These are phyloP conservation scores for Myrmecobius fasciatus DNA, from an alignment of 2,113 vertebrate species.

Conservation along the genomic window DNA sequence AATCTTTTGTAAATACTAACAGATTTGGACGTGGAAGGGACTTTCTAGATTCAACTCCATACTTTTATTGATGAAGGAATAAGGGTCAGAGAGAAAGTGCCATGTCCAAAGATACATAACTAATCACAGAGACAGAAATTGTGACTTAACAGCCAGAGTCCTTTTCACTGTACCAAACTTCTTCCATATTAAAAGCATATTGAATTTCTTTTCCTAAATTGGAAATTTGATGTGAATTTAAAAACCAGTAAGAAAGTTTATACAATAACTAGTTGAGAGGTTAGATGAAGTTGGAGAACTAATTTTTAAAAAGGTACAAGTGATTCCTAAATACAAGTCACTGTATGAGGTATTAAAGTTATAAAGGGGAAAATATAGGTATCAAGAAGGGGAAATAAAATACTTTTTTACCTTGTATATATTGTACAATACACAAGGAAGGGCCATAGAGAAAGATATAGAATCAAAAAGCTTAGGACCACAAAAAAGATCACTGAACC, in stretches of 20 bases:
- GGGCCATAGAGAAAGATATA: not conserved
- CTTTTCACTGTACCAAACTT: not conserved
- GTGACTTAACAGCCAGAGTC: not conserved
- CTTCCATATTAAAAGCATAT: not conserved
- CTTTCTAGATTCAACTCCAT: not conserved
- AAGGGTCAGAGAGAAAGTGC: not conserved
- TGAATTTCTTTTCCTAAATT: not conserved
- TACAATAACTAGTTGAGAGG: not conserved
- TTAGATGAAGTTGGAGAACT: not conserved
- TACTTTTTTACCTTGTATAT: not conserved
- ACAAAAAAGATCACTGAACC: no score
- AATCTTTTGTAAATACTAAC: not conserved
- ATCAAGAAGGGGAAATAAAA: not conserved
- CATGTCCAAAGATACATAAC: not conserved
- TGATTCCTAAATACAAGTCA: not conserved
- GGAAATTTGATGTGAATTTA: not conserved
- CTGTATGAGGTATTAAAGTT: not conserved
- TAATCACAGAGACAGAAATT: not conserved
- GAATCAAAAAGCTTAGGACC: not conserved
- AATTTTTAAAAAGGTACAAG: not conserved
- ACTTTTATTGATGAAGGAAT: not conserved
- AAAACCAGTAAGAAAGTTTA: not conserved
- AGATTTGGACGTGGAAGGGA: not conserved
- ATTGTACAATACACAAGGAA: not conserved
- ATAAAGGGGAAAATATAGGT: not conserved